Conservation (phyloP, 2,113 vertebrate genomes). For the Saimiri boliviensis region DNA sequence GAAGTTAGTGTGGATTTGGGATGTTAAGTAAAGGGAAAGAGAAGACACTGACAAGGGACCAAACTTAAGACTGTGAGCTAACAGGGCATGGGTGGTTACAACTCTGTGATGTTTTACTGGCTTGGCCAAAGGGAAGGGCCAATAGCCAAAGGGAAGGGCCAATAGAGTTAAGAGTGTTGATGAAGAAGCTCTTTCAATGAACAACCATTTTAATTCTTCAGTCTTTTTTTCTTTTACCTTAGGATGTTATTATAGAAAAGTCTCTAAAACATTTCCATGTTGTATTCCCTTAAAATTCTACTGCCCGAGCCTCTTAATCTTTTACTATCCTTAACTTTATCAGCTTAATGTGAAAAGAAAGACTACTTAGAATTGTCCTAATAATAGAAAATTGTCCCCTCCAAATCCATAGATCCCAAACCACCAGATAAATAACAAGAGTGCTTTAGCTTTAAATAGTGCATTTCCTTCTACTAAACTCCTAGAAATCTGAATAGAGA, state of each 20-base stretch:
- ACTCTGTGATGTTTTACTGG: background rate
- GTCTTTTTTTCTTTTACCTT: background rate
- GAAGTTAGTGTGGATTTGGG: background rate
- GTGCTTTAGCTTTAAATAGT: background rate
- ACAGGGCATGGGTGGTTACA: background rate
- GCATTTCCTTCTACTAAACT: constrained; percentile 32
- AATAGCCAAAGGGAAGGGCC: background rate
- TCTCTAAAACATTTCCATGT: background rate
- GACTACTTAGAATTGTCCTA: background rate
- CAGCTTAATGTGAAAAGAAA: constrained; percentile 5
- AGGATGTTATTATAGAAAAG: background rate
- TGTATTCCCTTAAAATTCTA: background rate
- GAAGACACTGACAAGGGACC: background rate
- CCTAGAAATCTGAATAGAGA: constrained; percentile 36
- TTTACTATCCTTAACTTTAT: background rate
- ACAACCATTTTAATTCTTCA: background rate
- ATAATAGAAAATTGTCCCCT: background rate
- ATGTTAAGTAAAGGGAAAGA: background rate
- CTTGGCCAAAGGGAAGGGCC: too few species aligned
- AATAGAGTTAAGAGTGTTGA: background rate
- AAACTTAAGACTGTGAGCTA: background rate
- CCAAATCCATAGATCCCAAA: background rate
- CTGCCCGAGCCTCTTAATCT: background rate
- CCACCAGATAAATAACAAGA: constrained; percentile 36
- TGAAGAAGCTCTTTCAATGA: background rate